Base-by-base conservation (phyloP, 2,888 invertebrate genomes). In the Ennomos quercinarius region DNA sequence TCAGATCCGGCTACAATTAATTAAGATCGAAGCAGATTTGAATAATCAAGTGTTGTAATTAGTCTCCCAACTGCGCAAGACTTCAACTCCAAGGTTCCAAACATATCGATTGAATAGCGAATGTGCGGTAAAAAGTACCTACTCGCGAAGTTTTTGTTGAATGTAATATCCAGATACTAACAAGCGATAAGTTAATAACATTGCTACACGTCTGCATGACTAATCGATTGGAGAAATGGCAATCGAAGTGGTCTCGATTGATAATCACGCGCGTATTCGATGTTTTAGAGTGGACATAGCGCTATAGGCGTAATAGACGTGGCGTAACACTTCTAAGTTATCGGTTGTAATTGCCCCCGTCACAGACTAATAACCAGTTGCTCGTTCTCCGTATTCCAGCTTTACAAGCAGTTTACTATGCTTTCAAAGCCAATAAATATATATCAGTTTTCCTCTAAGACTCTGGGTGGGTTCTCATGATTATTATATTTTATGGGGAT, bases 1-100 rank as follows among this genome's bases (percentile, higher is more conserved):
- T 70, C 47, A 70, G 66, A 69, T 76, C 76, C 79, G 79, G 78
- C 74, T 75, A 63, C 75, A 76, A 79, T 81, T 78, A 78, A 77
- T 80, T 78, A 78, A 74, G 68, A 74, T 74, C 55, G 55, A 49
- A 63, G 63, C 65, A 65, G 46, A 61, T 67, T 68, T 71, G 64
- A 73, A 47, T 55, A 64, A 57, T 64, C 61, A 62, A 64, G 63
- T 64, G 69, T 70, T 72, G 66, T 69, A 73, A 74, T 71, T 72
- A 70, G 67, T 65, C 62, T 64, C 58, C 50, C 34, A 67, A 57
- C 55, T 64, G 63, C 61, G 57, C 56, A 61, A 67, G 62, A 61
- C 45, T 49, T 57, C 44, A 61, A 64, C 66, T 60, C 63, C 61
- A 72, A 71, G 56, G 67, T 63, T 76, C 67, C 63, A 70, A 76